A percentile compares a stretch with the other conserved stretches of the same genome.
phyloP scores from a whole-genome alignment of 2,113 vertebrate genomes.

The Axis porcinus region DNA sequence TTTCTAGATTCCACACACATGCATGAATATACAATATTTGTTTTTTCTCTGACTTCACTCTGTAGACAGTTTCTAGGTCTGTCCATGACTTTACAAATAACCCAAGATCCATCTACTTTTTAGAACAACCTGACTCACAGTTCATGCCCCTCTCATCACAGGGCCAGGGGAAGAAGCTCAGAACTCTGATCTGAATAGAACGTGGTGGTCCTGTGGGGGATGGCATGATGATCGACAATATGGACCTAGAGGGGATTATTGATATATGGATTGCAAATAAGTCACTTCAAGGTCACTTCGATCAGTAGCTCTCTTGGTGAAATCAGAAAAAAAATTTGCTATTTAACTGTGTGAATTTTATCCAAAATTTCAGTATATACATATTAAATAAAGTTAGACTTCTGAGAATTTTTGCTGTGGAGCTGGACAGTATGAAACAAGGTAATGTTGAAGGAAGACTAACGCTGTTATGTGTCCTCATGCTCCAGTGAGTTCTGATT shows the following conservation, averaged over 20 bases:
- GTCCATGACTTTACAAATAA: not conserved
- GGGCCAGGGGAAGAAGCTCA: not conserved
- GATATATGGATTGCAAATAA: not conserved
- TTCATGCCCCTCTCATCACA: not conserved
- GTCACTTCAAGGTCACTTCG: not conserved
- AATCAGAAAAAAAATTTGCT: not conserved
- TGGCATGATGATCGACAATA: not conserved
- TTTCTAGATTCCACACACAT: not conserved
- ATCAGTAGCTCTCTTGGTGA: not conserved
- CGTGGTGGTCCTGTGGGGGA: not conserved
- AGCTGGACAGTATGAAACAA: not conserved
- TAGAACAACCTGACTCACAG: not conserved
- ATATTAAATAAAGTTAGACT: not conserved
- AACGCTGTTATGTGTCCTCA: not conserved
- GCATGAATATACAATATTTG: not conserved
- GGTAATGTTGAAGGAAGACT: not conserved
- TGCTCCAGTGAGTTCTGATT: not conserved
- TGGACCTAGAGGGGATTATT: not conserved
- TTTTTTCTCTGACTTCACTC: not conserved
- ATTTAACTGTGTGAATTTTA: not conserved
- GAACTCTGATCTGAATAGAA: not conserved
- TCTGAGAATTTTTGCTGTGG: not conserved
- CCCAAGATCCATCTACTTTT: not conserved
- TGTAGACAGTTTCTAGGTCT: not conserved
- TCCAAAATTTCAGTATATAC: not conserved